Base-by-base conservation (phyloP, 2,888 invertebrate species). In the Gortyna flavago region DNA sequence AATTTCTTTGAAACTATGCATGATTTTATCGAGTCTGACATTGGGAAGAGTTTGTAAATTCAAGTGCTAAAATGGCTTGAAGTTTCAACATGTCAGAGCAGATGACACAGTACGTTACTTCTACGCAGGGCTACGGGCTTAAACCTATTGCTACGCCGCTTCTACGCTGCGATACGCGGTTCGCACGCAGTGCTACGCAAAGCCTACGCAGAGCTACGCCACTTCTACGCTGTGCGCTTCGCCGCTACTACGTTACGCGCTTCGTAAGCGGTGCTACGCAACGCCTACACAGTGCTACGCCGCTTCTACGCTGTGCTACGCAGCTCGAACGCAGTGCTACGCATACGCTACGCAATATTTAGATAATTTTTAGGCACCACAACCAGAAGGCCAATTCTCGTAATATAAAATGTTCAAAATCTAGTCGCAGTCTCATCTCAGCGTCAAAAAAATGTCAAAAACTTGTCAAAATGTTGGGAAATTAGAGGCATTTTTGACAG, bases 1-100 rank as follows among this genome's bases (percentile, higher is more conserved):
- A 83, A 83, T 54, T 61, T 75, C 65, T 74, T 69, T 73, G 38
- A 75, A 79, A 79, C 75, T 72, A 66, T 69, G 54, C 59, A 62
- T 66, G 3, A 57, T 72, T 66, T 77, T 6, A 64, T 29, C 35
- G 9, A 48, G 18, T 25, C 18, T 61, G 51, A 61, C 9, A 71
- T 64, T 51, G 21, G 44, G 21, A 1, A 59, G 25, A 65, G 29
- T 79, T 66, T 29, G 13, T 21, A 18, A 41, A 32, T 44, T 29
- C 25, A 44, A 57, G 35, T 65, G 16, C 38, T 32, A 66, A 57
- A 48, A 57, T 25, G 32, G 18, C 38, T 54, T 61, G 2, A 29
- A 44, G 62, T 62, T 80, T 32, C 9, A 48, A 41, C n/a, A 48
- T 29, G 2, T 41, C 21, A 21, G 21, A 61, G 64, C 35, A 61